phyloP scores from a whole-genome alignment of 2,113 vertebrate species.

The Labeo catla region DNA sequence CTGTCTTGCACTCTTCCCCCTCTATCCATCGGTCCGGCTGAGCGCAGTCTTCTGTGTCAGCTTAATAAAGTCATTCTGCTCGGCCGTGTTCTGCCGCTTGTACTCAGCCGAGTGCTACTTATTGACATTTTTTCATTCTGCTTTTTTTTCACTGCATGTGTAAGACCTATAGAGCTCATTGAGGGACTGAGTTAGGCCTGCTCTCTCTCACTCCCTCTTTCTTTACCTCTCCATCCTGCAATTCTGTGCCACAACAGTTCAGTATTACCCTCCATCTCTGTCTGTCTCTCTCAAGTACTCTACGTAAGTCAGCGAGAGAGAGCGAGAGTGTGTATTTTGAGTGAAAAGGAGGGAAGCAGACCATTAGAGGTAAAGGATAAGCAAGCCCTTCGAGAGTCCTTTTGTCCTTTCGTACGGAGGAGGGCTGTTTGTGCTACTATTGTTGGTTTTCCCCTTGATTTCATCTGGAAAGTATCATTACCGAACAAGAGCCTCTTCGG shows the following conservation, averaged over 20 bases:
- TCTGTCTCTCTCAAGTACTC: conserved; percentile 22
- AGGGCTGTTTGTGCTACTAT: conserved; percentile 49
- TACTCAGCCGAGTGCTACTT: conserved; percentile 61
- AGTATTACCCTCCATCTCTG: conserved; percentile 36
- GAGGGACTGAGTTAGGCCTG: conserved; percentile 29
- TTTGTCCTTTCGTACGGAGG: conserved; percentile 41
- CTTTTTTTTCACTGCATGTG: conserved; percentile 53
- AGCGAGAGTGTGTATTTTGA: neutral
- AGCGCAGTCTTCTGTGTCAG: conserved; percentile 60
- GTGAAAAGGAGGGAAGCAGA: conserved; percentile 23
- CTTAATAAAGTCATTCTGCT: conserved; percentile 60
- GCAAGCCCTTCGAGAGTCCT: conserved; percentile 20
- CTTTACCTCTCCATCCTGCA: conserved; percentile 11
- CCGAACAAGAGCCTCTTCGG: conserved; percentile 46
- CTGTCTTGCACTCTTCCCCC: conserved; percentile 21
- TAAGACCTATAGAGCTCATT: conserved; percentile 45
- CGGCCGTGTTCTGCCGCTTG: conserved; percentile 52
- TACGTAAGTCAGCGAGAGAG: neutral
- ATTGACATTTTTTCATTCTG: conserved; percentile 51
- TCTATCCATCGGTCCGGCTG: conserved; percentile 31
- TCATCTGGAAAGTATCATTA: conserved; percentile 60
- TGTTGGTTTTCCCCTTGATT: conserved; percentile 53
- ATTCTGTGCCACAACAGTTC: conserved; percentile 26
- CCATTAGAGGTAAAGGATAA: conserved; percentile 35
- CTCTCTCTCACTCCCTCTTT: neutral